Percentiles rank a stretch among this genome's conserved stretches.
Evolutionary conservation across 1,140 invertebrate species (phyloP).

Genomic region (Atopsyche davidsoni): DNA sequence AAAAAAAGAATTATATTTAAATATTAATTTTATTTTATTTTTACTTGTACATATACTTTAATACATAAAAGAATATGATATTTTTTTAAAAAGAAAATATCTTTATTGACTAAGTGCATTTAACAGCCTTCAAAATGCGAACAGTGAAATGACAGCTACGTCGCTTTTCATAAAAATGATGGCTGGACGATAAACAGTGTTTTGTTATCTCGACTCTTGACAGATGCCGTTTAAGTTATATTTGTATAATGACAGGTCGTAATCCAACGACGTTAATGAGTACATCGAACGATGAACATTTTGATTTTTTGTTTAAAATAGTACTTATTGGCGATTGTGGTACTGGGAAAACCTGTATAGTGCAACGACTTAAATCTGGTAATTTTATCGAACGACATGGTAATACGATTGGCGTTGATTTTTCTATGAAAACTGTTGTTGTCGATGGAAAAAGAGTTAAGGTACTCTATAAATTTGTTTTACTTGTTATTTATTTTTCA

Average conservation of each 20-base stretch:
- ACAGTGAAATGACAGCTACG: no score
- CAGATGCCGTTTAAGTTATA: constrained; percentile 13
- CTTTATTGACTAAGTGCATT: no score
- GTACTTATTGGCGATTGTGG: constrained; percentile 79
- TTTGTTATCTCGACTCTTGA: constrained; percentile 15
- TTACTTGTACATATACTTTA: no score
- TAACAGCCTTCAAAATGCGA: no score
- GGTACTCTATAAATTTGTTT: constrained; percentile 49
- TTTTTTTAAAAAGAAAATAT: no score
- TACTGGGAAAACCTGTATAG: constrained; percentile 80
- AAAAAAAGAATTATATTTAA: no score
- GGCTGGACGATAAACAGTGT: constrained; percentile 18
- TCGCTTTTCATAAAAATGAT: constrained; percentile 12
- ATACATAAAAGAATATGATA: no score
- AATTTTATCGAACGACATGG: constrained; percentile 89
- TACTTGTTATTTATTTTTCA: constrained; percentile 5
- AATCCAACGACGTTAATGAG: constrained; percentile 53
- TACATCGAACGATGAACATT: constrained; percentile 54
- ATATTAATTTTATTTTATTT: no score
- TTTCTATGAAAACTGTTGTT: constrained; percentile 92
- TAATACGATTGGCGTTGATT: constrained; percentile 93
- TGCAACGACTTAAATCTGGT: constrained; percentile 88
- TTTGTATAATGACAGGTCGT: constrained; percentile 40
- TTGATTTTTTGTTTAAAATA: constrained; percentile 79
- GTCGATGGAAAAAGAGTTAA: constrained; percentile 91